Evolutionary conservation across 2,113 vertebrate species (phyloP).

Genomic region (Salminus brasiliensis): DNA sequence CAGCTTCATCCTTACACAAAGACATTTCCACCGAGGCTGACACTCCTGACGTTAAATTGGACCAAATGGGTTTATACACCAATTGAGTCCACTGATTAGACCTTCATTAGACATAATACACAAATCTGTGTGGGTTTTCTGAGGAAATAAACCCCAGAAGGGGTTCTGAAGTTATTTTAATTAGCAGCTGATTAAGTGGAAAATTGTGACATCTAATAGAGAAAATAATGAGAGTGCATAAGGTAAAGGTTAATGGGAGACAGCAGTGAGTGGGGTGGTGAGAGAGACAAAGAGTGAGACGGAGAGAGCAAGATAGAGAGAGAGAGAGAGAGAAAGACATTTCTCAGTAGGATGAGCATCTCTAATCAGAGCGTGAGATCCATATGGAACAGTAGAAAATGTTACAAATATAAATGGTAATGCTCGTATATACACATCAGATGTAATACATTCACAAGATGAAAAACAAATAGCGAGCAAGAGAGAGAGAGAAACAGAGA

Average conservation of each 20-base stretch:
- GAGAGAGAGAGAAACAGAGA: background rate
- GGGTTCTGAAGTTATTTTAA: conserved; percentile 62
- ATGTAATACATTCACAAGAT: background rate
- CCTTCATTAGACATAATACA: conserved; percentile 63
- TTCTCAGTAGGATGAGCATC: background rate
- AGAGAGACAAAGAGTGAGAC: background rate
- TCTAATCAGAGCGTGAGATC: background rate
- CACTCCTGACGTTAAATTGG: conserved; percentile 45
- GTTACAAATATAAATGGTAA: conserved; percentile 1
- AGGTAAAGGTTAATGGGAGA: conserved; percentile 41
- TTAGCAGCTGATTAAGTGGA: conserved; percentile 62
- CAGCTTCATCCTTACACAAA: conserved; percentile 39
- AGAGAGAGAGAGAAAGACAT: background rate
- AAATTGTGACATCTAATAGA: conserved; percentile 56
- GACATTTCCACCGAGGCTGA: conserved; percentile 40
- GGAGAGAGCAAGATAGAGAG: background rate
- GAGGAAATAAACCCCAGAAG: conserved; percentile 53
- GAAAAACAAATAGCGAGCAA: background rate
- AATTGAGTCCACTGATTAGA: conserved; percentile 55
- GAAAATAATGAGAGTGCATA: conserved; percentile 43
- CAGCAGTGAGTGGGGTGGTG: background rate
- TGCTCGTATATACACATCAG: background rate
- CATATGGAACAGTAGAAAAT: background rate
- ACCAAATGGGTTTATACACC: conserved; percentile 55
- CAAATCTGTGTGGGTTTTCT: conserved; percentile 41